Percentiles rank a stretch among this genome's conserved stretches.
phyloP scores from a whole-genome alignment of 2,888 invertebrate genomes.

The Perizoma flavofasciatum region DNA sequence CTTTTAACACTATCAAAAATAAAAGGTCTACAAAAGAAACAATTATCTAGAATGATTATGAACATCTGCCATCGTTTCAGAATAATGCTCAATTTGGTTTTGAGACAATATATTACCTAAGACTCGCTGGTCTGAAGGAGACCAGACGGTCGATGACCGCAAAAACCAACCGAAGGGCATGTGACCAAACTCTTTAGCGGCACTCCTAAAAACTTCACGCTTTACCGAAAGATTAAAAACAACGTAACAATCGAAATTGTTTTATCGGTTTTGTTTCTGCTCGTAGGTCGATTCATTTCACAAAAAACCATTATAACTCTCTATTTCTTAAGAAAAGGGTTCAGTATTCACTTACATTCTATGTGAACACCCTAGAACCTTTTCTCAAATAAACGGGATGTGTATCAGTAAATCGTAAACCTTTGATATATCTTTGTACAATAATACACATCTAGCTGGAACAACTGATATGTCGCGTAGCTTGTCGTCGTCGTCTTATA shows the following conservation, averaged over 20 bases:
- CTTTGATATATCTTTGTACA: background rate
- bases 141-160: conserved; percentile 46
- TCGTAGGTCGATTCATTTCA: background rate
- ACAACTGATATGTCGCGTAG: background rate
- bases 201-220: background rate
- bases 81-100: conserved; percentile 14
- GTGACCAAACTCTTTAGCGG: conserved; percentile 24
- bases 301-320: background rate
- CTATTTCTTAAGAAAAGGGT: too few relatives aligned
- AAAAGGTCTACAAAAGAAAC: background rate
- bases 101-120: conserved; percentile 16
- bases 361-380: background rate
- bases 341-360: too few relatives aligned
- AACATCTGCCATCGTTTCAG: conserved; percentile 17
- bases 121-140: conserved; percentile 5
- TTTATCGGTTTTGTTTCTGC: too few relatives aligned
- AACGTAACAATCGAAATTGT: background rate
- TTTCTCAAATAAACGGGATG: background rate
- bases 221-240: background rate
- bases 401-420: background rate
- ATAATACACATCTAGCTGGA: background rate
- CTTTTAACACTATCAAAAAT: background rate
- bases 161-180: conserved; percentile 43
- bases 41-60: background rate
- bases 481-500: background rate